Evolutionary conservation across 2,797 vertebrate species (phyloP).

Genomic region (Salarias fasciatus): DNA sequence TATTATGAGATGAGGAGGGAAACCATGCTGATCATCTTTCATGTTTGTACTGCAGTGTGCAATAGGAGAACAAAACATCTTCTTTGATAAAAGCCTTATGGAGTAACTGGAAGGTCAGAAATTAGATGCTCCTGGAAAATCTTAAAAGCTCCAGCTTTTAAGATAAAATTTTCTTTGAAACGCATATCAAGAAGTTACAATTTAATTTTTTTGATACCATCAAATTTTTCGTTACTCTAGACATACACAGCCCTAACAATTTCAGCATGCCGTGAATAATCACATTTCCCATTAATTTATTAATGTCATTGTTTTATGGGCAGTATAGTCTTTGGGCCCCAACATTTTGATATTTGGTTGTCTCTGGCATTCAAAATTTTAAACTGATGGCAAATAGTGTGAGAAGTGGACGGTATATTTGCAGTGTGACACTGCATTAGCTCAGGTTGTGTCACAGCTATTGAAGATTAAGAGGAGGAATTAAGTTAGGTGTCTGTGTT

Average conservation of each 20-base stretch:
- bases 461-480: constrained; percentile 62
- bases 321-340: too few species aligned
- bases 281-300: not conserved
- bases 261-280: not conserved
- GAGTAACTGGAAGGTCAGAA: constrained; percentile 52
- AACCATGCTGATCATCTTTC: constrained; percentile 23
- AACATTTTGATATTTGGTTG: not conserved
- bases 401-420: not conserved
- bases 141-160: constrained; percentile 31
- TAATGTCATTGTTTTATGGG: too few species aligned
- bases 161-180: constrained; percentile 28
- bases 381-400: constrained; percentile 3
- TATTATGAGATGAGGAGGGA: constrained; percentile 27
- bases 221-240: constrained; percentile 1
- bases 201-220: constrained; percentile 7
- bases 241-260: too few species aligned
- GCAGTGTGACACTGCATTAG: constrained; percentile 3
- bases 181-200: constrained; percentile 14
- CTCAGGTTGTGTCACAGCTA: constrained; percentile 28
- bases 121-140: constrained; percentile 27
- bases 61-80: constrained; percentile 35
- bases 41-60: constrained; percentile 31
- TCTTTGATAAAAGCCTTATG: constrained; percentile 65
- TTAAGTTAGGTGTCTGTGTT: constrained; percentile 58
- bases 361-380: too few species aligned